A percentile compares a stretch with the other conserved stretches of the same genome.
These are phyloP conservation scores for Cyrtonyx montezumae DNA, from an alignment of 2,113 vertebrate genomes.

Conservation along the genomic window DNA sequence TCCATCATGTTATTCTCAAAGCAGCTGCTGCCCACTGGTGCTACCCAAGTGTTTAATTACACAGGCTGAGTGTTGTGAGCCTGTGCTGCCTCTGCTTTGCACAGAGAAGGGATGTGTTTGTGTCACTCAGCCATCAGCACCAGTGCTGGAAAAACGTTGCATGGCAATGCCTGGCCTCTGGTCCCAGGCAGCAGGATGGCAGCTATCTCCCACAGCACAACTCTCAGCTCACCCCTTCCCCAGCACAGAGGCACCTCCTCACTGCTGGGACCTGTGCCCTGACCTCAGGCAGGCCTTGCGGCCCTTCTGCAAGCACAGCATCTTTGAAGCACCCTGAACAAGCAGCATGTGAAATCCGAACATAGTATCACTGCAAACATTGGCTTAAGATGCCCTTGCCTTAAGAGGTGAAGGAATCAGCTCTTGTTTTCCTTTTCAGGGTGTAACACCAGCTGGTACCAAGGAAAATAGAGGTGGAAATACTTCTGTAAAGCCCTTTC, in stretches of 20 bases:
- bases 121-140: neutral
- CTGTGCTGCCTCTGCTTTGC: rapidly evolving
- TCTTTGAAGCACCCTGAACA: neutral
- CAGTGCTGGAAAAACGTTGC: too few species aligned
- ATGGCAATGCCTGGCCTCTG: neutral
- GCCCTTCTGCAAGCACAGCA: rapidly evolving
- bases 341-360: neutral
- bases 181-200: rapidly evolving
- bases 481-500: constrained; percentile 28
- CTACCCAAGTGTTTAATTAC: constrained; percentile 10
- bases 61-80: neutral
- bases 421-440: constrained; percentile 11
- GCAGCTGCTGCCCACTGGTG: constrained; percentile 28
- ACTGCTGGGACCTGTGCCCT: neutral
- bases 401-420: constrained; percentile 15
- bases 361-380: rapidly evolving
- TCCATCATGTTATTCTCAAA: constrained; percentile 30
- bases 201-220: neutral
- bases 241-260: neutral
- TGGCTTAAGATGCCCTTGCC: neutral
- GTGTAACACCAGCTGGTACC: neutral
- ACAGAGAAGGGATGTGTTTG: neutral
- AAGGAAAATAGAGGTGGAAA: constrained; percentile 45
- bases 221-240: neutral
- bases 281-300: neutral